Evolutionary conservation across 2,113 vertebrate species (phyloP).

Genomic region (Cnemophilus loriae): DNA sequence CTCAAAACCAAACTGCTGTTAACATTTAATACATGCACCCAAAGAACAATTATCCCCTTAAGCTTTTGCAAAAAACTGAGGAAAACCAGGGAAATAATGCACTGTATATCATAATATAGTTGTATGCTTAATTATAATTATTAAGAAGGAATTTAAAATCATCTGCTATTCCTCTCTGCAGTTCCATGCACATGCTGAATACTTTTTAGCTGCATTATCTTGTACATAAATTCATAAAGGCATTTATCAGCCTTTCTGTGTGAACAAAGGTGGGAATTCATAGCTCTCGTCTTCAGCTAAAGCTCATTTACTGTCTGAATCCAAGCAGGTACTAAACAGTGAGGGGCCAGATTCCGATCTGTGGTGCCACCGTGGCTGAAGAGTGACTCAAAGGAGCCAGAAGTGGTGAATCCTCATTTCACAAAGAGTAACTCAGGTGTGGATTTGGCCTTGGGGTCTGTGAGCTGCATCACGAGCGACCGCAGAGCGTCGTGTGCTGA

Average conservation of each 20-base stretch:
- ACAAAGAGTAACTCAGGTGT: not conserved
- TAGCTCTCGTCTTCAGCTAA: constrained; percentile 12
- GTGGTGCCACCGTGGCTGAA: not conserved
- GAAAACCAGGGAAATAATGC: not conserved
- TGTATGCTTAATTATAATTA: constrained; percentile 21
- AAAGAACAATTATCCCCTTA: constrained; percentile 25
- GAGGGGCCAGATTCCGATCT: not conserved
- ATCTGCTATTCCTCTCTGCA: not conserved
- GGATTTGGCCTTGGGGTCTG: not conserved
- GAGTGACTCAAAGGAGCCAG: not conserved
- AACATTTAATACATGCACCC: not conserved
- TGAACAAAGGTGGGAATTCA: constrained; percentile 14
- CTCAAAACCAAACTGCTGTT: constrained; percentile 10
- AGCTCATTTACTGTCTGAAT: not conserved
- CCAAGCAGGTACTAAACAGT: not conserved
- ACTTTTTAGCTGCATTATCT: not conserved
- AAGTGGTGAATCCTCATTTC: not conserved
- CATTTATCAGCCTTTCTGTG: not conserved
- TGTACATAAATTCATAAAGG: not conserved
- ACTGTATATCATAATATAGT: not conserved
- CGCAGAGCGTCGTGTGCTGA: not conserved
- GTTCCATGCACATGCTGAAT: not conserved
- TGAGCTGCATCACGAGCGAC: fast-evolving
- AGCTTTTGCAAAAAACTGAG: not conserved
- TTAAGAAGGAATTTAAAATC: constrained; percentile 18